These are phyloP conservation scores for Diadumene lineata DNA, from an alignment of 92 coral and sea anemone genomes.

Conservation along the genomic window DNA sequence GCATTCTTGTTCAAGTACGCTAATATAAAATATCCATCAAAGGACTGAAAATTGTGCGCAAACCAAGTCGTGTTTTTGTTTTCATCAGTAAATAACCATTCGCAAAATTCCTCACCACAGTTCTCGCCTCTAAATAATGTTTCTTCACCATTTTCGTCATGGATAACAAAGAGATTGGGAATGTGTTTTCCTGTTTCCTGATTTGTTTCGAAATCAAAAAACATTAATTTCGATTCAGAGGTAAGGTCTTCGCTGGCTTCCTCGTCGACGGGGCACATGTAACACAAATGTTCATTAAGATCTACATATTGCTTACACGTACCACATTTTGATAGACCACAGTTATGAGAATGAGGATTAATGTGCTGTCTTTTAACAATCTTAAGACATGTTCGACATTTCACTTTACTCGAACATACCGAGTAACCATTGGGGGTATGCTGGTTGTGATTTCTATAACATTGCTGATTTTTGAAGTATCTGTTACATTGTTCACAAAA, in stretches of 20 bases:
- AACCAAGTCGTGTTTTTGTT: conserved; percentile 12
- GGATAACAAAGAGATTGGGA: conserved; percentile 39
- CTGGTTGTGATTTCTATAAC: too few relatives aligned
- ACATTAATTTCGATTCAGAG: conserved; percentile 22
- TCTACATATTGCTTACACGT: too few relatives aligned
- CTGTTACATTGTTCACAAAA: too few relatives aligned
- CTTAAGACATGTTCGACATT: neutral
- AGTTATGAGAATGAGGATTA: neutral
- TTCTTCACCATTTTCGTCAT: conserved; percentile 36
- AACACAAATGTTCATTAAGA: conserved; percentile 9
- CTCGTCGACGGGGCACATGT: conserved; percentile 3
- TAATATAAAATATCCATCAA: conserved; percentile 12
- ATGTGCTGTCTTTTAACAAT: neutral
- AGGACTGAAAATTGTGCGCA: conserved; percentile 44
- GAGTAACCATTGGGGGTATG: neutral
- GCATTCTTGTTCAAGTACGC: neutral
- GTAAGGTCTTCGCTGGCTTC: neutral
- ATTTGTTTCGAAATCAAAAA: conserved; percentile 46
- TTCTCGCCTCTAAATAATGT: conserved; percentile 33
- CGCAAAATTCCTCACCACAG: conserved; percentile 31
- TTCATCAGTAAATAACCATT: conserved; percentile 41
- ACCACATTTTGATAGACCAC: conserved; percentile 12
- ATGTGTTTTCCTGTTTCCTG: conserved; percentile 54
- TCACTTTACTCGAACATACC: neutral
- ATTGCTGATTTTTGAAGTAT: too few relatives aligned